Evolutionary conservation across 2,113 vertebrate species (phyloP), one percentile per base, ranked within the genome.

Genomic region (Urocynchramus pylzowi): DNA sequence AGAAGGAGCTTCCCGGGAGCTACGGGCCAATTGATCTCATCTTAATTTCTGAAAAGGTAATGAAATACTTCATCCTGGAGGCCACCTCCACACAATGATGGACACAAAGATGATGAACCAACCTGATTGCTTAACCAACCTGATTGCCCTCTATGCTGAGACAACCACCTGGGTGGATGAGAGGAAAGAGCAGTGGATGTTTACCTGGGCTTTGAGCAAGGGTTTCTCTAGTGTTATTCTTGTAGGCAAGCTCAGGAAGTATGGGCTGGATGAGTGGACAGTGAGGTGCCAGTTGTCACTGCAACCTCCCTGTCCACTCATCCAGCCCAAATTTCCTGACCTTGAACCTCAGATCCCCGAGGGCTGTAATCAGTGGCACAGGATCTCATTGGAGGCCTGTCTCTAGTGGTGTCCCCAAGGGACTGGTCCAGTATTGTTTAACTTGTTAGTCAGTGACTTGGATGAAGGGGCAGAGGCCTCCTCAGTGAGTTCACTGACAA

Each of bases 301-400:
- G 10, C 12, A 16, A 10, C 39, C 22, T 63, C 14, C 14, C 39
- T 18, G 11, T 21, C 16, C 1, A 4, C 13, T 84, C 27, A 31
- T 71, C 15, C 20, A 44, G 47, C 68, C 31, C 27, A 9, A 3
- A 3, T 14, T 54, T 84, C 41, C 49, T 39, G 28, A 63, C n/a
- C n/a, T 54, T 52, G 9, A 60, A 15, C 13, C 0, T 1, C 16
- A n/a, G 33, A 53, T 67, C n/a, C 9, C 39, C 0, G 0, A 18
- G 5, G 13, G 11, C 8, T 52, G 19, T 53, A n/a, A 30, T 60
- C 16, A 45, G 53, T 82, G 23, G 16, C 11, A 10, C 39, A n/a
- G n/a, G 20, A 16, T 65, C 26, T 42, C 7, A 5, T 13, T 73
- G 67, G 28, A 26, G 39, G 22, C 10, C 19, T 67, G 33, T 52